phyloP scores from a whole-genome alignment of 2,113 vertebrate species.

The Plecotus auritus region DNA sequence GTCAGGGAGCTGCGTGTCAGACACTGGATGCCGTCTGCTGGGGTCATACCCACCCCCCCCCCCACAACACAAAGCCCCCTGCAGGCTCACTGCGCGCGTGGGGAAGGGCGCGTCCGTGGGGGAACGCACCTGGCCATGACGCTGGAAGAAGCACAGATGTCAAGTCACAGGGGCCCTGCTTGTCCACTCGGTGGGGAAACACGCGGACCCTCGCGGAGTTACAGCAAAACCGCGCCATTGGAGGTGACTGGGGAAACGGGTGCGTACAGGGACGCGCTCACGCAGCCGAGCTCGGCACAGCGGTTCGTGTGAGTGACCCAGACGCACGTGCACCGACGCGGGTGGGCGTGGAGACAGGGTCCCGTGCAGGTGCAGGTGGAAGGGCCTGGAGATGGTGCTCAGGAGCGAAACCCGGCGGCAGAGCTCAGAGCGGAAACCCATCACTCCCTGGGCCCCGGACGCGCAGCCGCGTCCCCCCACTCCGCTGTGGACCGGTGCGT shows the following conservation, averaged over 20 bases:
- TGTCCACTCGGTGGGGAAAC: rapidly evolving
- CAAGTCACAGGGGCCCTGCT: rapidly evolving
- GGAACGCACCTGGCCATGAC: rapidly evolving
- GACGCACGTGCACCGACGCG: background rate
- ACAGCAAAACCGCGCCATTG: rapidly evolving
- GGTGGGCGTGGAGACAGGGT: rapidly evolving
- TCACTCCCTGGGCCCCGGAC: background rate
- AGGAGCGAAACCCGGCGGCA: too few species aligned
- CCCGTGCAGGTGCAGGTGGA: rapidly evolving
- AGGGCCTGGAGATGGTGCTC: rapidly evolving
- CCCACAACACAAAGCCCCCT: rapidly evolving
- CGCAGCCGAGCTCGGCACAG: rapidly evolving
- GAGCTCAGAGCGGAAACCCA: background rate
- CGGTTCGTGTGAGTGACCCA: rapidly evolving
- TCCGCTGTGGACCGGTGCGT: rapidly evolving
- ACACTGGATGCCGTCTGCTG: rapidly evolving
- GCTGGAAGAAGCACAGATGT: rapidly evolving
- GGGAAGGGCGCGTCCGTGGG: rapidly evolving
- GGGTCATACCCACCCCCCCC: rapidly evolving
- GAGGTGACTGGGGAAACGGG: background rate
- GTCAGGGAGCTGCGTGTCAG: rapidly evolving
- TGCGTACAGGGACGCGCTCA: rapidly evolving
- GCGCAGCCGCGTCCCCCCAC: too few species aligned
- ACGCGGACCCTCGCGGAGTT: rapidly evolving
- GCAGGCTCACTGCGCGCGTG: rapidly evolving